Evolutionary conservation across 2,797 vertebrate genomes (phyloP).

Genomic region (Craterocephalus amniculus): DNA sequence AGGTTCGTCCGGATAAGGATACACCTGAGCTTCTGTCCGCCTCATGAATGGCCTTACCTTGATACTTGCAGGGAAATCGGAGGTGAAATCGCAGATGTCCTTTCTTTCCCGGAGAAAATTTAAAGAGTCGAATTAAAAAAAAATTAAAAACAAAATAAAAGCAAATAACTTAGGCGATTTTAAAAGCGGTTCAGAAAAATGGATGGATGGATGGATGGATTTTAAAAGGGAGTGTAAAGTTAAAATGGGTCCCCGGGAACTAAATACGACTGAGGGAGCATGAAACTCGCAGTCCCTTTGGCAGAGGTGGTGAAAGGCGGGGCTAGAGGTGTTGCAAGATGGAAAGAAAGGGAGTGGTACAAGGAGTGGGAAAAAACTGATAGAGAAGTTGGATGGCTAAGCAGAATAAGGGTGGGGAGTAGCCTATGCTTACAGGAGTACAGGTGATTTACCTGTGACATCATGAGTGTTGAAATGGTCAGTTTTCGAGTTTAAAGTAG

Average conservation of each 20-base stretch:
- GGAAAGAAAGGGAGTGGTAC: conserved; percentile 50
- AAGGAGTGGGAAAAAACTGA: too few species aligned
- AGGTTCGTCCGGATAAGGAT: not conserved
- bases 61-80: conserved; percentile 5
- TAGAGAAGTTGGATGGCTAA: conserved; percentile 3
- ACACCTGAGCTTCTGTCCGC: conserved; percentile 53
- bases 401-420: conserved; percentile 13
- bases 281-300: conserved; percentile 32
- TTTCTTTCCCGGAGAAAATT: not conserved
- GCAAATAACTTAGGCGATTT: not conserved
- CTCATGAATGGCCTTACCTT: conserved; percentile 58
- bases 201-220: too few species aligned
- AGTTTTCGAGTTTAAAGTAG: not conserved
- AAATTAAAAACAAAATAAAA: not conserved
- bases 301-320: conserved; percentile 52
- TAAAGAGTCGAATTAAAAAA: conserved; percentile 10
- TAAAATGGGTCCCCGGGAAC: conserved; percentile 47
- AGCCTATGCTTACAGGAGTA: too few species aligned
- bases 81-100: conserved; percentile 8
- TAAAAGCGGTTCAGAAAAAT: too few species aligned
- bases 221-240: conserved; percentile 33
- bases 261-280: conserved; percentile 34
- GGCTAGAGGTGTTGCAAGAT: conserved; percentile 19
- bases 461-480: conserved; percentile 28
- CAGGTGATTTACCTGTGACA: conserved; percentile 13